phyloP scores from a whole-genome alignment of 2,888 invertebrate species.

The Cheilosia pagana region DNA sequence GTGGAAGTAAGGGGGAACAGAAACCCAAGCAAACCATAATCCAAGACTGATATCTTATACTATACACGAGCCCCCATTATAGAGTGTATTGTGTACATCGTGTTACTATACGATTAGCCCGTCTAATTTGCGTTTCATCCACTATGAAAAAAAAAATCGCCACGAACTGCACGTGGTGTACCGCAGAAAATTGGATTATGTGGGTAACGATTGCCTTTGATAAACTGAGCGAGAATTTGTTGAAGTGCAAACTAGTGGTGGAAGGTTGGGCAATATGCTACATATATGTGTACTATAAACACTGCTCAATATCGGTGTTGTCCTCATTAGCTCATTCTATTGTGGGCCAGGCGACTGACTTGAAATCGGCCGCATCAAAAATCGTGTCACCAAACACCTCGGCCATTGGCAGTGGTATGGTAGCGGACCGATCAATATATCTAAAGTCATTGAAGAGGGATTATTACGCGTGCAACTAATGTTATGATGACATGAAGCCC shows the following conservation, averaged over 20 bases:
- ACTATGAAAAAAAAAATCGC: conserved; percentile 27
- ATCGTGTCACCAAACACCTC: conserved; percentile 51
- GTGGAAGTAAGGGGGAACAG: neutral
- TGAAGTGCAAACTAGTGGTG: conserved; percentile 41
- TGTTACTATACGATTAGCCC: conserved; percentile 39
- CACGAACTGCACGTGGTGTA: conserved; percentile 60
- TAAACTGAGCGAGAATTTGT: conserved; percentile 39
- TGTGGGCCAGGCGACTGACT: conserved; percentile 14
- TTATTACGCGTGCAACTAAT: conserved; percentile 45
- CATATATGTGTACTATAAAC: conserved; percentile 2
- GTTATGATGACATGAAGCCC: conserved; percentile 43
- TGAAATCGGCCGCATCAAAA: conserved; percentile 45
- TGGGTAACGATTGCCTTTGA: conserved; percentile 51
- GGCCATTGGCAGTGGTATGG: conserved; percentile 49
- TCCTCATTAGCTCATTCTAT: conserved; percentile 26
- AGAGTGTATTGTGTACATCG: too few relatives aligned
- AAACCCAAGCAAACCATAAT: conserved; percentile 49
- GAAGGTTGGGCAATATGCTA: conserved; percentile 26
- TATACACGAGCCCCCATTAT: neutral
- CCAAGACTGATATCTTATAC: conserved; percentile 27
- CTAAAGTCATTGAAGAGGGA: conserved; percentile 60
- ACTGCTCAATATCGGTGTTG: conserved; percentile 9
- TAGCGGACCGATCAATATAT: conserved; percentile 37
- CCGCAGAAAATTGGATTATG: conserved; percentile 72
- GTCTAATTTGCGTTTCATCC: conserved; percentile 50